Percentiles rank a stretch among this genome's conserved stretches.
These are phyloP conservation scores for Calyptommatus sinebrachiatus DNA, from an alignment of 2,113 vertebrate genomes.

Conservation along the genomic window DNA sequence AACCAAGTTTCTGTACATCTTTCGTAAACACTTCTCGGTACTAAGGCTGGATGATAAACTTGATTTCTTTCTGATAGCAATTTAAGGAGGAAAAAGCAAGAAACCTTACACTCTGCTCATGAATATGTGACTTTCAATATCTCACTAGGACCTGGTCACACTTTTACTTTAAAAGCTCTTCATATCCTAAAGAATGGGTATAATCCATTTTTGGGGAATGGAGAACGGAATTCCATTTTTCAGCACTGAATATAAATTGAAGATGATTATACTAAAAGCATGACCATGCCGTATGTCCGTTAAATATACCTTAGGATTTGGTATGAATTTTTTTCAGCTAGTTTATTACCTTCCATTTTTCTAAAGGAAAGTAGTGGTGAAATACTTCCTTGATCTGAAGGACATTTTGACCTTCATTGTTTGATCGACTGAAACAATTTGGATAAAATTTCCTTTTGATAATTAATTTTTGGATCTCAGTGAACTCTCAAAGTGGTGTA, in stretches of 20 bases:
- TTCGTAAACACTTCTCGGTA: constrained; percentile 25
- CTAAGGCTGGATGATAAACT: not conserved
- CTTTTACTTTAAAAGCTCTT: too few species aligned
- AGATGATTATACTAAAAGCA: too few species aligned
- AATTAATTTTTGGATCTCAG: not conserved
- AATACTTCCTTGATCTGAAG: too few species aligned
- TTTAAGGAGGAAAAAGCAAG: constrained; percentile 7
- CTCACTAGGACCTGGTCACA: not conserved
- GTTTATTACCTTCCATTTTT: too few species aligned
- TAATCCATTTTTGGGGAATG: too few species aligned
- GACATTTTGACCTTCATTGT: too few species aligned
- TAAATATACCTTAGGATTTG: not conserved
- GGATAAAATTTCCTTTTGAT: not conserved
- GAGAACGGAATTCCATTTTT: too few species aligned
- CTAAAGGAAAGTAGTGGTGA: too few species aligned
- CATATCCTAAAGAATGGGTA: too few species aligned
- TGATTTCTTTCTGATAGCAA: constrained; percentile 39
- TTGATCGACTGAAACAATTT: not conserved
- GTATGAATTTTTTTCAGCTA: not conserved
- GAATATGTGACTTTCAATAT: not conserved
- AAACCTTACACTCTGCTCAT: not conserved
- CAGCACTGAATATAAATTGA: too few species aligned
- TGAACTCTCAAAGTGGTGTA: not conserved
- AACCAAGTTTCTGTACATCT: accelerated
- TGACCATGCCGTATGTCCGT: too few species aligned